These are phyloP conservation scores for Caranx ignobilis DNA, from an alignment of 2,113 vertebrate species.

Conservation along the genomic window DNA sequence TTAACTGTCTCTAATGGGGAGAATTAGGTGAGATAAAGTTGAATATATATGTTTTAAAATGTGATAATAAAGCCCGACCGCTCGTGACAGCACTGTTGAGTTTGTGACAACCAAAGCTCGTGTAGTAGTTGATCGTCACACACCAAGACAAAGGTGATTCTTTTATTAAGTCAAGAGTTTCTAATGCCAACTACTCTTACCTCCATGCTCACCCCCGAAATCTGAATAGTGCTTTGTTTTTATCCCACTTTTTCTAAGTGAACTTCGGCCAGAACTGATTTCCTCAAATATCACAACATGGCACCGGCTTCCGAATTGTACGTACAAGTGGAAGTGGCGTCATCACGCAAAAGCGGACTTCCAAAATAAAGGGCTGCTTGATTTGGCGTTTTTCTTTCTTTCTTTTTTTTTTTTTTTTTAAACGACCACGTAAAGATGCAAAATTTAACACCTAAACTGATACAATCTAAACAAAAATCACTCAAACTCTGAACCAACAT, in stretches of 20 bases:
- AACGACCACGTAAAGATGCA: too few relatives aligned
- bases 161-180: conserved; percentile 43
- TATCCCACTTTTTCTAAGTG: conserved; percentile 67
- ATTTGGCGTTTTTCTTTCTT: background rate
- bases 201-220: conserved; percentile 83
- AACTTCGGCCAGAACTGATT: conserved; percentile 78
- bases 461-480: too few relatives aligned
- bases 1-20: background rate
- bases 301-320: conserved; percentile 77
- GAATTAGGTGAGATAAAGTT: background rate
- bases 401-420: background rate
- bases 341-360: conserved; percentile 39
- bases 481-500: too few relatives aligned
- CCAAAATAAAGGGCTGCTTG: conserved; percentile 36
- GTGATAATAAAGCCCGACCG: background rate
- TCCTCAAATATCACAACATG: conserved; percentile 78
- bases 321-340: conserved; percentile 70
- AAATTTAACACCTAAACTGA: too few relatives aligned
- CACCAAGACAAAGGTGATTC: conserved; percentile 1
- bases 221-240: conserved; percentile 58
- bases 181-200: conserved; percentile 77
- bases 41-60: background rate
- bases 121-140: conserved; percentile 15
- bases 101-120: conserved; percentile 54
- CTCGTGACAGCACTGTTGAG: conserved; percentile 38